phyloP scores from a whole-genome alignment of 2,113 vertebrate species.

The Telmatochromis brachygnathus region DNA sequence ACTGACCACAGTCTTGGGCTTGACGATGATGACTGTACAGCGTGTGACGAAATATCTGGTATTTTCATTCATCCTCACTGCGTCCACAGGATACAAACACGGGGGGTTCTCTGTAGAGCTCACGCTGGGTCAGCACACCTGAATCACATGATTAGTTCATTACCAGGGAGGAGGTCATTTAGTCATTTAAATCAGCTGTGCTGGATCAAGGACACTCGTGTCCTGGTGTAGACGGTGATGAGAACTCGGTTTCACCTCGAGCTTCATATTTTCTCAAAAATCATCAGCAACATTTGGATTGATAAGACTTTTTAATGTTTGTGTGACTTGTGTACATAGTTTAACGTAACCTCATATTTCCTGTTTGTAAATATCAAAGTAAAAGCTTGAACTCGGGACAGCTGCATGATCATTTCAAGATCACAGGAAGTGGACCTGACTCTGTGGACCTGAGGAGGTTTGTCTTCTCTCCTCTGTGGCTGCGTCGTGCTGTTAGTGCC shows the following conservation, averaged over 20 bases:
- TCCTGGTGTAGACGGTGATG: neutral
- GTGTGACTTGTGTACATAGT: neutral
- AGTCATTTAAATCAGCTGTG: neutral
- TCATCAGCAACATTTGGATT: neutral
- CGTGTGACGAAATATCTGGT: accelerated
- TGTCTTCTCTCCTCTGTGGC: neutral
- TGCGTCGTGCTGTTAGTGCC: neutral
- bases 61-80: neutral
- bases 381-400: neutral
- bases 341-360: neutral
- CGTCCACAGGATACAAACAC: neutral
- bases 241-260: accelerated
- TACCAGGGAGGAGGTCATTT: accelerated
- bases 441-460: neutral
- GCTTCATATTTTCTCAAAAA: neutral
- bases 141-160: neutral
- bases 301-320: neutral
- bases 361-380: neutral
- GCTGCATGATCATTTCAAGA: neutral
- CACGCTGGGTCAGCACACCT: neutral
- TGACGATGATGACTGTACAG: neutral
- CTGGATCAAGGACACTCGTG: accelerated
- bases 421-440: neutral
- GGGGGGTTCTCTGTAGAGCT: accelerated
- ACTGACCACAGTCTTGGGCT: neutral